Evolutionary conservation across 2,888 invertebrate genomes (phyloP).

Genomic region (Tillus elongatus): DNA sequence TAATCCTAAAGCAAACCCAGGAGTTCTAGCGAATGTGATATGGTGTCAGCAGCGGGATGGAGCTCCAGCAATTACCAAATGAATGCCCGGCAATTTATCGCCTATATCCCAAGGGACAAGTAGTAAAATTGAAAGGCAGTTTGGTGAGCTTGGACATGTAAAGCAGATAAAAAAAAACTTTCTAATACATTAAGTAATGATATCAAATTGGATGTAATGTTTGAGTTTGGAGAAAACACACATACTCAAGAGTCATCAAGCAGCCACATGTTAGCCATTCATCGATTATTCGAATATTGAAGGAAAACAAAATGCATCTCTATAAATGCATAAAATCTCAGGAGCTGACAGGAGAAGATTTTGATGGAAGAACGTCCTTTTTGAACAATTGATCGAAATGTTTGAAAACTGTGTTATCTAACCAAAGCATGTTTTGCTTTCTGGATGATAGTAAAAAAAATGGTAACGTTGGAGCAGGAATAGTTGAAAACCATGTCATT

Average conservation of each 20-base stretch:
- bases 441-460: constrained; percentile 1
- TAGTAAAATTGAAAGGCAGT: constrained; percentile 2
- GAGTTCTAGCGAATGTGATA: constrained; percentile 2
- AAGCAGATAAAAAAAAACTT: not conserved
- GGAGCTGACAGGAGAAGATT: constrained; percentile 1
- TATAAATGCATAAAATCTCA: not conserved
- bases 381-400: not conserved
- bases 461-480: not conserved
- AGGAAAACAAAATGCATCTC: constrained; percentile 3
- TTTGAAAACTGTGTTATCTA: not conserved
- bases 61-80: not conserved
- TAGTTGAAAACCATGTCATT: not conserved
- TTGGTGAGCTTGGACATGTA: not conserved
- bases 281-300: constrained; percentile 1
- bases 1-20: not conserved
- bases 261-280: not conserved
- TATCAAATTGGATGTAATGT: not conserved
- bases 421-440: constrained; percentile 3
- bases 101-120: constrained; percentile 2
- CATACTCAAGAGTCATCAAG: not conserved
- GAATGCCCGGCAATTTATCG: constrained; percentile 2
- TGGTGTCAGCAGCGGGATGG: not conserved
- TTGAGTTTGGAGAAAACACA: constrained; percentile 1
- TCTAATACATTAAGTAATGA: not conserved
- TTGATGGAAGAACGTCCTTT: constrained; percentile 2